Percentiles rank a stretch among this genome's conserved stretches.
These are phyloP conservation scores for Lepisosteus osseus DNA, from an alignment of 2,113 vertebrate species.

Conservation along the genomic window DNA sequence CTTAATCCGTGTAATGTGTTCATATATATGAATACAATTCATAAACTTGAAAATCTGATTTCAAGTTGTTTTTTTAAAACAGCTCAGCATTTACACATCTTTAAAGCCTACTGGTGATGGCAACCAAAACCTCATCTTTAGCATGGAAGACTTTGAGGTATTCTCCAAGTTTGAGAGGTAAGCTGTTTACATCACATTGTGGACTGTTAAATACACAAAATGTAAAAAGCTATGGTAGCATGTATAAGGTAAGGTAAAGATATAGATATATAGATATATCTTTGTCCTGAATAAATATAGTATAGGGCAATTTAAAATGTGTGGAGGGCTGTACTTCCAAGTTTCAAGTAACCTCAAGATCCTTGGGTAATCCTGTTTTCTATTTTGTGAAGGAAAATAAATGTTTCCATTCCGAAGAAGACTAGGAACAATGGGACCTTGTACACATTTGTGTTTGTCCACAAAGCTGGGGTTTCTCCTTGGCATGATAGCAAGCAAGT, in stretches of 20 bases:
- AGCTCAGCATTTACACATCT: slow-evolving; percentile 91
- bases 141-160: slow-evolving; percentile 86
- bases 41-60: too few species aligned
- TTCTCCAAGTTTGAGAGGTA: slow-evolving; percentile 89
- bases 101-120: slow-evolving; percentile 72
- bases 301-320: too few species aligned
- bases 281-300: too few species aligned
- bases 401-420: slow-evolving; percentile 92
- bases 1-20: not conserved
- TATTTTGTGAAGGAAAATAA: slow-evolving; percentile 74
- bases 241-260: too few species aligned
- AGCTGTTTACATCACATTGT: not conserved
- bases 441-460: slow-evolving; percentile 88
- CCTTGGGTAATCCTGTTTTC: not conserved
- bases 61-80: slow-evolving; percentile 13
- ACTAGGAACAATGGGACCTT: slow-evolving; percentile 91
- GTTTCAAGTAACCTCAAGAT: too few species aligned
- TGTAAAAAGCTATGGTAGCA: too few species aligned
- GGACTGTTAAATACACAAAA: not conserved
- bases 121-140: slow-evolving; percentile 83
- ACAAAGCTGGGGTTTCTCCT: slow-evolving; percentile 80
- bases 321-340: too few species aligned
- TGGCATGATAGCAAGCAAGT: slow-evolving; percentile 89
- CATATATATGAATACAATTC: too few species aligned
- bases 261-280: too few species aligned